A percentile compares a stretch with the other conserved stretches of the same genome.
Evolutionary conservation across 2,113 vertebrate genomes (phyloP).

Genomic region (Trematocara macrostoma): DNA sequence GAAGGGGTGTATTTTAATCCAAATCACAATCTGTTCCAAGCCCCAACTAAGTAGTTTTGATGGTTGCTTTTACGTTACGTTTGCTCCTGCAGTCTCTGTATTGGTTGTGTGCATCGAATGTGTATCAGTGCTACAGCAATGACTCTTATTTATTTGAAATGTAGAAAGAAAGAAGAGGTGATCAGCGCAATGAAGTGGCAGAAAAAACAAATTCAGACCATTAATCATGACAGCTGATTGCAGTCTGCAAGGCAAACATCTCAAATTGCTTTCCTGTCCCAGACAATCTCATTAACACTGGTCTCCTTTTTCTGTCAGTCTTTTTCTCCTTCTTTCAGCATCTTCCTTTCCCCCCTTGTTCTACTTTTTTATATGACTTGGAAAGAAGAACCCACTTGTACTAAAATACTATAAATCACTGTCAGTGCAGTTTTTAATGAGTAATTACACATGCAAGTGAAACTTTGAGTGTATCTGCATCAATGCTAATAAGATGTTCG

Average conservation of each 20-base stretch:
- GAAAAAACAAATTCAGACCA: constrained; percentile 20
- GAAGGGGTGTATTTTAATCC: background rate
- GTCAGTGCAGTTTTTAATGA: background rate
- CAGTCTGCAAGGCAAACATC: background rate
- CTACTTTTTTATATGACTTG: background rate
- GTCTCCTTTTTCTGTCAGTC: background rate
- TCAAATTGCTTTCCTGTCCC: constrained; percentile 28
- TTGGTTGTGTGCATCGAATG: background rate
- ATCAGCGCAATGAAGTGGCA: background rate
- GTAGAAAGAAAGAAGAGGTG: background rate
- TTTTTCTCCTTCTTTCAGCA: background rate
- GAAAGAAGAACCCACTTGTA: background rate
- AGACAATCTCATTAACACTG: constrained; percentile 38
- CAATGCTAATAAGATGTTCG: background rate
- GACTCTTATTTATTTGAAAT: background rate
- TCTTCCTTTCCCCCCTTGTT: background rate
- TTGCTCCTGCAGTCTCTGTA: background rate
- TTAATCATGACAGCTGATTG: constrained; percentile 44
- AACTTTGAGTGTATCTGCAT: background rate
- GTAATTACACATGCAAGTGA: background rate
- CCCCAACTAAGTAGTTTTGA: background rate
- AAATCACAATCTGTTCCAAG: background rate
- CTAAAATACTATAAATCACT: constrained; percentile 7
- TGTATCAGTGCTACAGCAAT: background rate
- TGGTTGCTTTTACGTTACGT: background rate